Evolutionary conservation across 2,888 invertebrate genomes (phyloP).

Genomic region (Melanostoma mellinum): DNA sequence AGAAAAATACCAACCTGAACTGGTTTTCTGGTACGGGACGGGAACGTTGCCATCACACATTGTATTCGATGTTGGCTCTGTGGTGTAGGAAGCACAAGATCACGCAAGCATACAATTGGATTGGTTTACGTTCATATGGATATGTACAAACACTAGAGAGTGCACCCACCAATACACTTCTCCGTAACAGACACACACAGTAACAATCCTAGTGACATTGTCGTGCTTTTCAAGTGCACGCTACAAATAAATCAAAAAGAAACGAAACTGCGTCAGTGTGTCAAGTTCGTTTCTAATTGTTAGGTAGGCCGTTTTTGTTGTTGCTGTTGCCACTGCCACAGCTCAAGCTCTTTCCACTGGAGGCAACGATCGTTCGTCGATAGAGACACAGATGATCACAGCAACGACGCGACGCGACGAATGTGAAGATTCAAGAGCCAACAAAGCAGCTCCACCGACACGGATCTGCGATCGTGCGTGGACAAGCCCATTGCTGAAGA

Average conservation of each 20-base stretch:
- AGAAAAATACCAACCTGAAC: slow-evolving; percentile 46
- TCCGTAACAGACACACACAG: background rate
- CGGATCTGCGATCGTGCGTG: slow-evolving; percentile 64
- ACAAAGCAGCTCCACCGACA: slow-evolving; percentile 48
- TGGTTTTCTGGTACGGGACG: slow-evolving; percentile 45
- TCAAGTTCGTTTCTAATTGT: slow-evolving; percentile 78
- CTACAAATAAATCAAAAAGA: slow-evolving; percentile 71
- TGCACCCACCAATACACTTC: slow-evolving; percentile 12
- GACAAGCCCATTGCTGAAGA: slow-evolving; percentile 5
- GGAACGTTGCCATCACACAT: background rate
- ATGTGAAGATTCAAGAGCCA: slow-evolving; percentile 29
- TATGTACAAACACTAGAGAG: too few relatives aligned
- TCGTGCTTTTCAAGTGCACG: slow-evolving; percentile 69
- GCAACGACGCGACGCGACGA: background rate
- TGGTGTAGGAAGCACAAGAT: too few relatives aligned
- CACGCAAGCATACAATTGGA: slow-evolving; percentile 7
- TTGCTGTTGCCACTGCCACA: slow-evolving; percentile 1
- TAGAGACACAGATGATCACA: background rate
- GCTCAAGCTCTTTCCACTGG: slow-evolving; percentile 6
- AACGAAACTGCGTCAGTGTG: slow-evolving; percentile 79
- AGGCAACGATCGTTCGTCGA: slow-evolving; percentile 2
- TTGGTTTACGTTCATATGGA: slow-evolving; percentile 11
- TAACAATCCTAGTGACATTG: slow-evolving; percentile 50
- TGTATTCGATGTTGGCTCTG: background rate
- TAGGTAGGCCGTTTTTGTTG: slow-evolving; percentile 55